Evolutionary conservation across 2,113 vertebrate species (phyloP).

Genomic region (Oryzias celebensis): DNA sequence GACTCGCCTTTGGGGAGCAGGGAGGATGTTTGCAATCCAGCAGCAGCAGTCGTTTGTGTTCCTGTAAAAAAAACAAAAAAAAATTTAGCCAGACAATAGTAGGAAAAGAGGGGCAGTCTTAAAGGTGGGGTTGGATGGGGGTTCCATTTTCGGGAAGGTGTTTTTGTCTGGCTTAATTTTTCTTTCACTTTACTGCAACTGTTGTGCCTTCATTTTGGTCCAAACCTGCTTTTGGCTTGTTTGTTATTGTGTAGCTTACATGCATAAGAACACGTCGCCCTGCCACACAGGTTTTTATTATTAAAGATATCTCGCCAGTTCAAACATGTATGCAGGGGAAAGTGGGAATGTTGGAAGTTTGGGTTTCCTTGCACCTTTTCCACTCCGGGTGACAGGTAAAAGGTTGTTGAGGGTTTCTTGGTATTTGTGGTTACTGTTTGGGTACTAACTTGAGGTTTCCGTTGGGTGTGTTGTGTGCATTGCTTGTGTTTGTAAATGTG

Average conservation of each 20-base stretch:
- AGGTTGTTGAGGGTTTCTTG: conserved; percentile 45
- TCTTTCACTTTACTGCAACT: conserved; percentile 29
- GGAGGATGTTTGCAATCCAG: conserved; percentile 56
- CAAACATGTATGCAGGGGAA: no score
- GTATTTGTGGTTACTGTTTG: conserved; percentile 43
- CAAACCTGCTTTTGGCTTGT: conserved; percentile 19
- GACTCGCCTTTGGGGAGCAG: conserved; percentile 50
- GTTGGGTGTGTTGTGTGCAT: conserved; percentile 34
- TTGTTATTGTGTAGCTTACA: background rate
- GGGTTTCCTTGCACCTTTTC: conserved; percentile 25
- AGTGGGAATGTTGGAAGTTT: conserved; percentile 15
- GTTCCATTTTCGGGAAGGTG: background rate
- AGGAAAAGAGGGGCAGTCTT: conserved; percentile 26
- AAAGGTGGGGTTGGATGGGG: background rate
- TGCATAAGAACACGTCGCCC: no score
- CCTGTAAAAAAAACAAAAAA: conserved; percentile 32
- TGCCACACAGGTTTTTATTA: no score
- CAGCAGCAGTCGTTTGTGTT: conserved; percentile 41
- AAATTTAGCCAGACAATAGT: conserved; percentile 74
- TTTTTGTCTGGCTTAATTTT: conserved; percentile 65
- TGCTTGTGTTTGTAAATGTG: conserved; percentile 23
- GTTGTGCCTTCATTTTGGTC: conserved; percentile 15
- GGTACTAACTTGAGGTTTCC: conserved; percentile 53
- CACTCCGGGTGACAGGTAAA: conserved; percentile 54
- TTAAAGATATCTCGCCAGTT: no score